These are phyloP conservation scores for Cephonodes hylas DNA, from an alignment of 2,888 invertebrate species.

Conservation along the genomic window DNA sequence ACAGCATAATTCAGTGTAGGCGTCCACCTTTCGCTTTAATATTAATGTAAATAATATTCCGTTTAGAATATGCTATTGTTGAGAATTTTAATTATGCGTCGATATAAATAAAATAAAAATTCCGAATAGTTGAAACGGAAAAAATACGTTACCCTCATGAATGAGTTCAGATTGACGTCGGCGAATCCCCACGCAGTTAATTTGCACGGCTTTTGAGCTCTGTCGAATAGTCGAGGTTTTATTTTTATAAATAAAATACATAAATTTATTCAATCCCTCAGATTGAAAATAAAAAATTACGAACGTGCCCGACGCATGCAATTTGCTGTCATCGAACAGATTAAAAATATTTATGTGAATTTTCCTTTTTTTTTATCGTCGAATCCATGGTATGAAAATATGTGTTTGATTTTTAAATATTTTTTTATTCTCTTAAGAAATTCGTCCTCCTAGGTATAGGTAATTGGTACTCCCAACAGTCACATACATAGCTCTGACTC, in stretches of 20 bases:
- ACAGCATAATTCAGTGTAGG: neutral
- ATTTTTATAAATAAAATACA: neutral
- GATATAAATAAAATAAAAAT: neutral
- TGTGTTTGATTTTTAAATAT: too few relatives aligned
- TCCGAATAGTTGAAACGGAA: neutral
- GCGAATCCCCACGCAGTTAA: slow-evolving; percentile 55
- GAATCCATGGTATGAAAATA: too few relatives aligned
- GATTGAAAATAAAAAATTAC: neutral
- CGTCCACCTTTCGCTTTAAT: too few relatives aligned
- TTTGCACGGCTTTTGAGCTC: slow-evolving; percentile 53
- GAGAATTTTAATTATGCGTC: neutral
- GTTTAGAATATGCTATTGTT: too few relatives aligned
- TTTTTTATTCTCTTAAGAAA: too few relatives aligned
- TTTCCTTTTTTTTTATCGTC: too few relatives aligned
- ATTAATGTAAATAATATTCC: neutral
- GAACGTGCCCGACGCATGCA: too few relatives aligned
- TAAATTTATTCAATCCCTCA: neutral
- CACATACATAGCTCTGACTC: too few relatives aligned
- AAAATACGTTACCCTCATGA: slow-evolving; percentile 43
- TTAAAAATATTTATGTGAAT: too few relatives aligned
- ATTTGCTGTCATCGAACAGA: too few relatives aligned
- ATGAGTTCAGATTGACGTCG: slow-evolving; percentile 56
- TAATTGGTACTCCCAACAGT: too few relatives aligned
- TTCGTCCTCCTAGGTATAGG: too few relatives aligned
- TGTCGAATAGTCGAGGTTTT: slow-evolving; percentile 28